Evolutionary conservation across 2,888 invertebrate species (phyloP).

Genomic region (Drosophila siamana): DNA sequence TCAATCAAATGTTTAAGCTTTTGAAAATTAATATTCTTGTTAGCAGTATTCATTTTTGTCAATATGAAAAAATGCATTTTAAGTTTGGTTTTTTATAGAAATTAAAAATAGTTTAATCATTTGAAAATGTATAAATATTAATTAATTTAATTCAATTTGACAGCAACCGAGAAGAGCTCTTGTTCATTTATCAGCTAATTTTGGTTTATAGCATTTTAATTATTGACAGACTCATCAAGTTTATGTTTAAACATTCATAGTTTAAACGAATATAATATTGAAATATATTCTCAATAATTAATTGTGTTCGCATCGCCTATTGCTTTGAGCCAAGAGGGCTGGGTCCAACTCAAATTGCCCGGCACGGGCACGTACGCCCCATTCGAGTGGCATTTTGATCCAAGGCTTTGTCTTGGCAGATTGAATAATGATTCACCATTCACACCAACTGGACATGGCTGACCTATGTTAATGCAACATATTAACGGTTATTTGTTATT

Average conservation of each 20-base stretch:
- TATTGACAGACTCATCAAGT: slow-evolving; percentile 15
- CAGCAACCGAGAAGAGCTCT: slow-evolving; percentile 4
- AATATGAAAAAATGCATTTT: background rate
- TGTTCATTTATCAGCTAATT: slow-evolving; percentile 14
- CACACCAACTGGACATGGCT: slow-evolving; percentile 59
- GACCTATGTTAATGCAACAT: slow-evolving; percentile 70
- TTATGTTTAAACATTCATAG: background rate
- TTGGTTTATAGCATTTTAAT: slow-evolving; percentile 12
- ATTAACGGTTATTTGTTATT: slow-evolving; percentile 74
- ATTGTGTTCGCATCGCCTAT: background rate
- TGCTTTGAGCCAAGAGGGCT: slow-evolving; percentile 2
- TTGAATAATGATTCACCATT: slow-evolving; percentile 66
- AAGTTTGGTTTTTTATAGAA: background rate
- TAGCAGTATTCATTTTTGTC: background rate
- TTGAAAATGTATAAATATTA: background rate
- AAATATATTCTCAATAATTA: slow-evolving; percentile 11
- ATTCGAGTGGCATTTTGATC: slow-evolving; percentile 65
- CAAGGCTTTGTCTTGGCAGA: slow-evolving; percentile 64
- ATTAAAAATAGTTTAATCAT: slow-evolving; percentile 13
- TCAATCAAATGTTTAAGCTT: too few relatives aligned
- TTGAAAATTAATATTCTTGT: background rate
- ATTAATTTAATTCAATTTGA: slow-evolving; percentile 17
- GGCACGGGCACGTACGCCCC: slow-evolving; percentile 31
- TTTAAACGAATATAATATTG: background rate
- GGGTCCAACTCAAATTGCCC: background rate